A percentile compares a stretch with the other conserved stretches of the same genome.
These are phyloP conservation scores for Timema podura DNA, from an alignment of 2,888 invertebrate genomes.

Conservation along the genomic window DNA sequence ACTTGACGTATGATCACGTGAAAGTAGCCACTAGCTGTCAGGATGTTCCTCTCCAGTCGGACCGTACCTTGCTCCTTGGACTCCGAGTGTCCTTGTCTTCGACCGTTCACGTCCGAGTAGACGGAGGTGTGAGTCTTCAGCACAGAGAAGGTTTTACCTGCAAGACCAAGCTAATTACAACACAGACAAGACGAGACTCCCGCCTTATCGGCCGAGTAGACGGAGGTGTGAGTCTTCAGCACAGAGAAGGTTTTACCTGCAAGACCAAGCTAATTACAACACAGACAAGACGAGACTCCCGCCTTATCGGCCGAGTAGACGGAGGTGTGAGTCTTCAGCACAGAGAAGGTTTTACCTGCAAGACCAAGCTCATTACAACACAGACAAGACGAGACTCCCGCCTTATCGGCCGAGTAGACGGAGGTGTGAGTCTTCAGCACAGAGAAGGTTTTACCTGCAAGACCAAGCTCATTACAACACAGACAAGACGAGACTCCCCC, in stretches of 20 bases:
- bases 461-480: slow-evolving; percentile 18
- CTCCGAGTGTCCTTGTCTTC: slow-evolving; percentile 41
- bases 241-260: slow-evolving; percentile 43
- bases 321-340: slow-evolving; percentile 44
- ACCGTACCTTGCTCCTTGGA: slow-evolving; percentile 41
- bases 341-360: slow-evolving; percentile 43
- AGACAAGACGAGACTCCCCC: too few relatives aligned
- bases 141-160: slow-evolving; percentile 43
- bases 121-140: slow-evolving; percentile 44
- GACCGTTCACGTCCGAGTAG: slow-evolving; percentile 43
- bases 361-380: slow-evolving; percentile 24
- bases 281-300: too few relatives aligned
- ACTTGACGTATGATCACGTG: too few relatives aligned
- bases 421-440: slow-evolving; percentile 44
- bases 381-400: too few relatives aligned
- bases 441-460: slow-evolving; percentile 43
- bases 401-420: slow-evolving; percentile 40
- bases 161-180: slow-evolving; percentile 27
- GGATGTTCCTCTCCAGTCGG: too few relatives aligned
- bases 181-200: too few relatives aligned
- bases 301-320: slow-evolving; percentile 40
- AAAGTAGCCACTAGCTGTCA: too few relatives aligned
- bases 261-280: slow-evolving; percentile 26
- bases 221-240: slow-evolving; percentile 44
- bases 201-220: slow-evolving; percentile 40